These are phyloP conservation scores for Melangyna quadrimaculata DNA, from an alignment of 2,888 invertebrate species.

Conservation along the genomic window DNA sequence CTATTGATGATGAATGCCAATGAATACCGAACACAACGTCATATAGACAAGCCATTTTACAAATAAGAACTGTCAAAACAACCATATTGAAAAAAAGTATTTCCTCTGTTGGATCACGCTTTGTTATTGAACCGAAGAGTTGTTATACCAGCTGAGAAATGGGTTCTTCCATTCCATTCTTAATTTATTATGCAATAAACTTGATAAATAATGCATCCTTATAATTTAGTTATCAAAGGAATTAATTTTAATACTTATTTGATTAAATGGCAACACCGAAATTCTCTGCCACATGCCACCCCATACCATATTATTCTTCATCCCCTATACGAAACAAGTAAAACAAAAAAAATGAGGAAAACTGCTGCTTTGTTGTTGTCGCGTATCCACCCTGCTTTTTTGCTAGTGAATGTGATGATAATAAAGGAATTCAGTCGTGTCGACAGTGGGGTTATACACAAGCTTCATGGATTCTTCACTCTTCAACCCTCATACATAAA, in stretches of 20 bases:
- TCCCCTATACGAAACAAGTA: neutral
- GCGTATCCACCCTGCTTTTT: constrained; percentile 41
- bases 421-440: constrained; percentile 67
- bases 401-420: constrained; percentile 64
- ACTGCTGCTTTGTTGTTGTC: constrained; percentile 68
- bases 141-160: too few species aligned
- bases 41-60: too few species aligned
- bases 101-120: too few species aligned
- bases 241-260: neutral
- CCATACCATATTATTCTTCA: constrained; percentile 18
- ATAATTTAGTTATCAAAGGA: neutral
- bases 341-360: constrained; percentile 43
- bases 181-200: too few species aligned
- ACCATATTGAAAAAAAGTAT: too few species aligned
- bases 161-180: too few species aligned
- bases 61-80: too few species aligned
- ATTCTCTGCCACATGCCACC: neutral
- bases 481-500: constrained; percentile 2
- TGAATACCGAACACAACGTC: too few species aligned
- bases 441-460: constrained; percentile 33
- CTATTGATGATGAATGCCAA: too few species aligned
- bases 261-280: constrained; percentile 50
- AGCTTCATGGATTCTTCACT: constrained; percentile 37
- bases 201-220: neutral
- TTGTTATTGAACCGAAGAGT: too few species aligned